phyloP scores from a whole-genome alignment of 2,888 invertebrate species.

The Pollenia amentaria region DNA sequence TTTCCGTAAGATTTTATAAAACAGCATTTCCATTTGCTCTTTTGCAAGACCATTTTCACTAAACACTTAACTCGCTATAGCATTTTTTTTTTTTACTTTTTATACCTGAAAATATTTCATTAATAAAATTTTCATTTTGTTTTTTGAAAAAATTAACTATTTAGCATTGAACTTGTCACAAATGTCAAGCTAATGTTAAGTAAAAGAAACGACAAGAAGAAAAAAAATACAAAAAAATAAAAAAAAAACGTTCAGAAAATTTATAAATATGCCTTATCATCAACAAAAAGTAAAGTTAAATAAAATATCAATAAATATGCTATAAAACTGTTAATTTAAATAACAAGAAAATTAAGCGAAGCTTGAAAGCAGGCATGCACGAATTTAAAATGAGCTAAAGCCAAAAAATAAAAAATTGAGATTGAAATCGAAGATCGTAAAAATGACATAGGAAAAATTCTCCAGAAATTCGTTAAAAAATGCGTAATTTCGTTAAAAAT shows the following conservation, averaged over 20 bases:
- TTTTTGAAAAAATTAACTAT: neutral
- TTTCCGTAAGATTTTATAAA: too few relatives aligned
- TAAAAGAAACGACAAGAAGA: slow-evolving; percentile 6
- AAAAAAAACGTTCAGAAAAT: slow-evolving; percentile 6
- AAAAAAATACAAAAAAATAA: neutral
- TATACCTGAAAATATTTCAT: neutral
- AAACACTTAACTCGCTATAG: too few relatives aligned
- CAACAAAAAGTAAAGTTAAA: slow-evolving; percentile 18
- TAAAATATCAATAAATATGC: slow-evolving; percentile 23
- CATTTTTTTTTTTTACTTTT: too few relatives aligned
- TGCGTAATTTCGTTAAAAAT: too few relatives aligned
- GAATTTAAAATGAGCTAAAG: neutral
- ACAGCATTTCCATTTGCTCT: too few relatives aligned
- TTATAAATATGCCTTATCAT: slow-evolving; percentile 42
- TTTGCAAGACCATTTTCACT: too few relatives aligned
- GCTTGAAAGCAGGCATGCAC: neutral
- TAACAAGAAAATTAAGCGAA: neutral
- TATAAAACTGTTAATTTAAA: slow-evolving; percentile 17
- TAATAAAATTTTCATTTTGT: slow-evolving; percentile 5
- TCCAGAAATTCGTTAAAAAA: too few relatives aligned
- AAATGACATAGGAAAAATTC: too few relatives aligned
- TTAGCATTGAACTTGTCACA: slow-evolving; percentile 57
- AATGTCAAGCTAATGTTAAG: slow-evolving; percentile 10
- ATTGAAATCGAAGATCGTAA: too few relatives aligned
- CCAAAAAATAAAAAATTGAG: too few relatives aligned